Evolutionary conservation across 1,140 invertebrate species (phyloP), one percentile per base, ranked within the genome.

Genomic region (Mercenaria mercenaria): DNA sequence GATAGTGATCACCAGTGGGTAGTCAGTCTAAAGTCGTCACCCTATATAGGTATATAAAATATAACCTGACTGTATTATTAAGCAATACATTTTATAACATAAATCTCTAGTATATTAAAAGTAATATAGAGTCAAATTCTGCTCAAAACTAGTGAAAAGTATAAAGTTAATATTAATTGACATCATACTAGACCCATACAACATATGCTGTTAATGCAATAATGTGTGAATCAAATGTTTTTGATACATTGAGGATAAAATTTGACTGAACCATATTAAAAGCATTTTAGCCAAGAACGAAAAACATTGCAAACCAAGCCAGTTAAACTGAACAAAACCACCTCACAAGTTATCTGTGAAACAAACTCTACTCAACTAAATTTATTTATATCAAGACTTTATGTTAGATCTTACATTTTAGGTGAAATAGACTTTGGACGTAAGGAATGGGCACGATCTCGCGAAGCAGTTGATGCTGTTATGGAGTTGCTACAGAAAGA

Each of bases 21-120:
- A 20, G 43, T 52, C 1, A 56, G 39, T 23, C 34, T 87, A 29
- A 87, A 77, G 29, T 37, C 69, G 11, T 87, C 84, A 1, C 47
- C 29, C 13, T 87, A 76, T 87, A 52, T 87, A 10, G 84, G 84
- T 87, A 87, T 13, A 11, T 61, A 47, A 10, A 47, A 32, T 47
- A 18, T 47, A 47, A n/a, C n/a, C n/a, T 10, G 8, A 47, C 8
- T 10, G 43, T 47, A 47, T 8, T 8, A 23, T 61, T 11, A 29
- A 11, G 8, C 59, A n/a, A 8, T 29, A 6, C n/a, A 23, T 11
- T 6, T n/a, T 61, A 11, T 61, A n/a, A 6, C 6, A 6, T 61
- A 23, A 6, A 61, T 61, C n/a, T 61, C 6, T 6, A 11, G 23
- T 8, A 23, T 61, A 6, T 32, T 2, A 32, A 1, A 29, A 32